Evolutionary conservation across 2,797 vertebrate genomes (phyloP).

Genomic region (Tarsius wallacei): DNA sequence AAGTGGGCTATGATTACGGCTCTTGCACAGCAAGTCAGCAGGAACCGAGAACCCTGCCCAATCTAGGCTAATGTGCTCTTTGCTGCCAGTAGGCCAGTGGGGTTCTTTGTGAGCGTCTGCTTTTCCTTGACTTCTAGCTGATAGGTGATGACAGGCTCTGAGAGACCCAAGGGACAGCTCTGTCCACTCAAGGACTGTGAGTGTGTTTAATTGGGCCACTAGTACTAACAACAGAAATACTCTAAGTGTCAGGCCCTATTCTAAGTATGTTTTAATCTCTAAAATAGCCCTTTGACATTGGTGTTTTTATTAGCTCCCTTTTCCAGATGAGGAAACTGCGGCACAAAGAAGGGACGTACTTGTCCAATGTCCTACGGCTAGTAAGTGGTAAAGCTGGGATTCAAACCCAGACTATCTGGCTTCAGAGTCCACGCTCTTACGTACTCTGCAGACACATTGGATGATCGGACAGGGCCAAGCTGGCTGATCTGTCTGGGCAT

Average conservation of each 20-base stretch:
- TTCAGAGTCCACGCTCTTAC: not conserved
- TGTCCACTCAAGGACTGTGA: not conserved
- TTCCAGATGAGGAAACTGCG: slow-evolving; percentile 40
- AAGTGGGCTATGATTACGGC: not conserved
- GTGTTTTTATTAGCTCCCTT: not conserved
- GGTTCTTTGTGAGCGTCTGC: not conserved
- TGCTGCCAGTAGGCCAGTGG: not conserved
- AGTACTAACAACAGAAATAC: not conserved
- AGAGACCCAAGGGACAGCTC: not conserved
- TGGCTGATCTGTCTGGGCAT: not conserved
- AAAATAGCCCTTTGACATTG: not conserved
- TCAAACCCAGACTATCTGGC: not conserved
- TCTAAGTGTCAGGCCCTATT: not conserved
- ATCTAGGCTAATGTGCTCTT: not conserved
- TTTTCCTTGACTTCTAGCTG: not conserved
- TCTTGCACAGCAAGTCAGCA: not conserved
- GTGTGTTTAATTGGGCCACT: not conserved
- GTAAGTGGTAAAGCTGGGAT: slow-evolving; percentile 28
- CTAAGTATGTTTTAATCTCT: not conserved
- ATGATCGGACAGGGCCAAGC: not conserved
- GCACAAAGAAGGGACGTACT: not conserved
- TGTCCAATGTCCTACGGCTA: no score
- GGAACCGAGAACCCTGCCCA: not conserved
- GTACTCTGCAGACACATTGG: not conserved
- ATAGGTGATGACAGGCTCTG: not conserved